A percentile compares a stretch with the other conserved stretches of the same genome.
These are phyloP conservation scores for Chaetophractus vellerosus DNA, from an alignment of 2,797 vertebrate genomes.

Conservation along the genomic window DNA sequence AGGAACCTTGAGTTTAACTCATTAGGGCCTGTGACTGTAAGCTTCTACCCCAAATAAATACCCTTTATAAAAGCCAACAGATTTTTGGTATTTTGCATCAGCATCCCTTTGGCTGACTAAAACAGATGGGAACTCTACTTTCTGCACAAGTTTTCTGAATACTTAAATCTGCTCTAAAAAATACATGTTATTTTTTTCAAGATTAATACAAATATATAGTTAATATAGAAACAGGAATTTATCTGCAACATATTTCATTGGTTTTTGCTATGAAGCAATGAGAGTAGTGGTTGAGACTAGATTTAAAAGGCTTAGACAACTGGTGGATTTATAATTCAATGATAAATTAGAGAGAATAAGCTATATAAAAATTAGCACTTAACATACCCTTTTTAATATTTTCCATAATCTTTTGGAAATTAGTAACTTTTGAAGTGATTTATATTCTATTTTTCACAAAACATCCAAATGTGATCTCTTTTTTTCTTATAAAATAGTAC, in stretches of 20 bases:
- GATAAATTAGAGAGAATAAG: neutral
- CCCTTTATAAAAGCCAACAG: too few species aligned
- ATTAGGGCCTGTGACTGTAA: too few species aligned
- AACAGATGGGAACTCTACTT: too few species aligned
- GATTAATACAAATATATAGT: neutral
- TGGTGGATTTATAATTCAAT: neutral
- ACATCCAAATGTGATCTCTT: neutral
- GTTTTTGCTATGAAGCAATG: neutral
- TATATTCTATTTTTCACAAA: neutral
- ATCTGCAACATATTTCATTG: neutral
- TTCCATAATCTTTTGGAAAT: slow-evolving; percentile 1
- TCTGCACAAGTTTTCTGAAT: too few species aligned
- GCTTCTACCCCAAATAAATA: too few species aligned
- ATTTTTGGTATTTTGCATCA: too few species aligned
- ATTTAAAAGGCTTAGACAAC: neutral
- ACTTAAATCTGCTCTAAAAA: too few species aligned
- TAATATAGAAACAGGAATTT: neutral
- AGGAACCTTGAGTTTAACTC: too few species aligned
- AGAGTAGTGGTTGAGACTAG: neutral
- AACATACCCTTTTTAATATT: neutral
- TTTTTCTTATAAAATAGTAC: neutral
- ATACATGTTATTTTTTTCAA: too few species aligned
- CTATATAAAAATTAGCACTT: neutral
- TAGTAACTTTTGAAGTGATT: neutral
- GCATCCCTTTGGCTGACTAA: too few species aligned